A percentile compares a stretch with the other conserved stretches of the same genome.
Evolutionary conservation across 2,113 vertebrate genomes (phyloP).

Genomic region (Engraulis encrasicolus): DNA sequence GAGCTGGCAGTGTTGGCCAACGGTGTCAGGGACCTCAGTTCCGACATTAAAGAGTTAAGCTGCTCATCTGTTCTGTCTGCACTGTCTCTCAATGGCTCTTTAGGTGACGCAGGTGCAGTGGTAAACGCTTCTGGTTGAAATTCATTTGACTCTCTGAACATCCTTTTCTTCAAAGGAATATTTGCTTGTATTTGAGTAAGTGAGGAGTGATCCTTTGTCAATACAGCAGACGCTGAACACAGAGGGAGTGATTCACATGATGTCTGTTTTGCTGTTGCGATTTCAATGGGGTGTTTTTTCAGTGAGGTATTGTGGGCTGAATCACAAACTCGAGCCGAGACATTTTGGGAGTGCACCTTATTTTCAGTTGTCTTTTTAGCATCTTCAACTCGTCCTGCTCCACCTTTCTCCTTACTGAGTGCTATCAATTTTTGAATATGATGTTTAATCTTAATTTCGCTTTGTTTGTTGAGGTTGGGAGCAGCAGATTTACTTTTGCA

Average conservation of each 20-base stretch:
- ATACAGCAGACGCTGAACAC: background rate
- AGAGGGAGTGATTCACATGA: constrained; percentile 50
- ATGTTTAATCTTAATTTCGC: background rate
- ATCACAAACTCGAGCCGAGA: background rate
- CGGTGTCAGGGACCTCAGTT: constrained; percentile 9
- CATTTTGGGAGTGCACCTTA: background rate
- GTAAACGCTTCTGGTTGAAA: constrained; percentile 57
- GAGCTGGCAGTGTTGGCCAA: background rate
- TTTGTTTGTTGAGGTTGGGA: background rate
- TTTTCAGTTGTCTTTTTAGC: constrained; percentile 30
- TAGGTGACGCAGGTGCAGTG: constrained; percentile 23
- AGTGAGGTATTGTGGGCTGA: background rate
- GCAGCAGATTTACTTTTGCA: constrained; percentile 21
- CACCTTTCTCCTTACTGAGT: constrained; percentile 31
- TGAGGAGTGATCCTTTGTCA: constrained; percentile 51
- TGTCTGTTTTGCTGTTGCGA: constrained; percentile 24
- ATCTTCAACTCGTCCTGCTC: background rate
- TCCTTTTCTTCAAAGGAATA: constrained; percentile 79
- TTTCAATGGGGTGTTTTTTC: background rate
- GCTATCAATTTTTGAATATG: constrained; percentile 14
- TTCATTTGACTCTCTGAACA: constrained; percentile 72
- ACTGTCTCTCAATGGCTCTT: background rate
- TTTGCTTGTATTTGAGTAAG: constrained; percentile 70
- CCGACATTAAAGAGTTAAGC: constrained; percentile 29
- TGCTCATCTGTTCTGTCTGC: constrained; percentile 15